Conservation (phyloP, 2,113 vertebrate genomes). For the Oryzias woworae region DNA sequence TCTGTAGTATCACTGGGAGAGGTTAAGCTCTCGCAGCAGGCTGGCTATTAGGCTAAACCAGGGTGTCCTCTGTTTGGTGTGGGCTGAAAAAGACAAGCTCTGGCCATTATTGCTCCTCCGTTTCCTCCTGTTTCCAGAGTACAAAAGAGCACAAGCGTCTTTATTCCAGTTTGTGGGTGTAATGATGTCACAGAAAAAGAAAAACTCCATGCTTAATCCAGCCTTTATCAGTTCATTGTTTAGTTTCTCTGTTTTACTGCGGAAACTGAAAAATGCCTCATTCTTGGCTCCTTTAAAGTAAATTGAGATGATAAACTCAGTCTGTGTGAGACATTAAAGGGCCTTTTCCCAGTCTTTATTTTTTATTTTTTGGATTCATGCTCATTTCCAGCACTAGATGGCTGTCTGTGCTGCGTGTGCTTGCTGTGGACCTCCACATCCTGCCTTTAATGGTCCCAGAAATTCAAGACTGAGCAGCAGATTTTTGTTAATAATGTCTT, state of each 20-base stretch:
- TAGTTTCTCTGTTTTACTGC: constrained; percentile 20
- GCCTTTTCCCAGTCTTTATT: not conserved
- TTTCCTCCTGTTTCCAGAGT: constrained; percentile 11
- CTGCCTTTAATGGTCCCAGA: constrained; percentile 47
- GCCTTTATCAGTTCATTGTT: constrained; percentile 34
- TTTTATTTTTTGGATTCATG: constrained; percentile 24
- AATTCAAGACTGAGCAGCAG: constrained; percentile 59
- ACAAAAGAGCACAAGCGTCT: constrained; percentile 34
- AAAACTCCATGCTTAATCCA: constrained; percentile 13
- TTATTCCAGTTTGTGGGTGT: constrained; percentile 34
- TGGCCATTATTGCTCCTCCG: constrained; percentile 51
- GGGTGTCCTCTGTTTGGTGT: constrained; percentile 49
- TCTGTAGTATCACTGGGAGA: constrained; percentile 44
- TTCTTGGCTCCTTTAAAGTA: constrained; percentile 41
- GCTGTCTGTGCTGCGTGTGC: constrained; percentile 62
- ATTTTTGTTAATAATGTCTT: constrained; percentile 72
- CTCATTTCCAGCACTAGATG: constrained; percentile 62
- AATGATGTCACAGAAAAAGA: constrained; percentile 47
- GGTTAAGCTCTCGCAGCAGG: constrained; percentile 55
- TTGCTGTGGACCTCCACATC: constrained; percentile 14
- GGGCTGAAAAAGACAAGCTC: constrained; percentile 52
- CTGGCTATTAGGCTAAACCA: constrained; percentile 60
- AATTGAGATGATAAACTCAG: constrained; percentile 19
- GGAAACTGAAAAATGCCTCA: constrained; percentile 19
- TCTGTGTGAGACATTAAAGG: constrained; percentile 18